These are phyloP conservation scores for Cerastoderma edule DNA, from an alignment of 2,888 invertebrate species.

Conservation along the genomic window DNA sequence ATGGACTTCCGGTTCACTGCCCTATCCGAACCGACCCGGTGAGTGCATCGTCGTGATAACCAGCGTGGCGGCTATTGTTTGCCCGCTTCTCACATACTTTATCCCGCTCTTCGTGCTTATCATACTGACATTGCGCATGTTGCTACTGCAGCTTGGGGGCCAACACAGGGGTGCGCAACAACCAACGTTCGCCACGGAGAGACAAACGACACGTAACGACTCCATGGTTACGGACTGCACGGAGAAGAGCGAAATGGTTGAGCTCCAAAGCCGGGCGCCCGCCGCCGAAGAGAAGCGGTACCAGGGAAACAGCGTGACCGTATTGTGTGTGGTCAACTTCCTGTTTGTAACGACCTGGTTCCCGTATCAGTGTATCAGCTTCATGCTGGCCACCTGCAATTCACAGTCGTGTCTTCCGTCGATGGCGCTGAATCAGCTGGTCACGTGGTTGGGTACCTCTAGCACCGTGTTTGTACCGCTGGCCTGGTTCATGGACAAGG, in stretches of 20 bases:
- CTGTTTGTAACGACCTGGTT: slow-evolving; percentile 50
- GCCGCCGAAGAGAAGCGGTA: not conserved
- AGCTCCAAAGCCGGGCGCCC: not conserved
- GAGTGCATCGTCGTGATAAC: slow-evolving; percentile 44
- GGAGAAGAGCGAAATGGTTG: slow-evolving; percentile 10
- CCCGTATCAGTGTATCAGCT: slow-evolving; percentile 49
- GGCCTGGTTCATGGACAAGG: slow-evolving; percentile 42
- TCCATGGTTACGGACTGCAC: not conserved
- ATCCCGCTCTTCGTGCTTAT: slow-evolving; percentile 38
- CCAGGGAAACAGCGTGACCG: slow-evolving; percentile 13
- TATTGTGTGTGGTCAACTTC: slow-evolving; percentile 39
- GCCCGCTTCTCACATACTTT: slow-evolving; percentile 49
- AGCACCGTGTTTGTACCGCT: slow-evolving; percentile 48
- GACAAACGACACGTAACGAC: not conserved
- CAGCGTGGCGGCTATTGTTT: slow-evolving; percentile 36
- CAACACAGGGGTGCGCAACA: not conserved
- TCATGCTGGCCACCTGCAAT: slow-evolving; percentile 42
- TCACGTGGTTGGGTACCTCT: slow-evolving; percentile 49
- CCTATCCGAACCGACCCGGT: slow-evolving; percentile 33
- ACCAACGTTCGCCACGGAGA: not conserved
- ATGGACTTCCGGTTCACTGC: slow-evolving; percentile 53
- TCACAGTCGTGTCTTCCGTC: slow-evolving; percentile 44
- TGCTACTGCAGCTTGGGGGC: slow-evolving; percentile 1
- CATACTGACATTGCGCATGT: slow-evolving; percentile 34
- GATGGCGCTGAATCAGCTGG: slow-evolving; percentile 38